Percentiles rank a stretch among this genome's conserved stretches.
Evolutionary conservation across 1,140 invertebrate genomes (phyloP).

Genomic region (Pteromalus puparum): DNA sequence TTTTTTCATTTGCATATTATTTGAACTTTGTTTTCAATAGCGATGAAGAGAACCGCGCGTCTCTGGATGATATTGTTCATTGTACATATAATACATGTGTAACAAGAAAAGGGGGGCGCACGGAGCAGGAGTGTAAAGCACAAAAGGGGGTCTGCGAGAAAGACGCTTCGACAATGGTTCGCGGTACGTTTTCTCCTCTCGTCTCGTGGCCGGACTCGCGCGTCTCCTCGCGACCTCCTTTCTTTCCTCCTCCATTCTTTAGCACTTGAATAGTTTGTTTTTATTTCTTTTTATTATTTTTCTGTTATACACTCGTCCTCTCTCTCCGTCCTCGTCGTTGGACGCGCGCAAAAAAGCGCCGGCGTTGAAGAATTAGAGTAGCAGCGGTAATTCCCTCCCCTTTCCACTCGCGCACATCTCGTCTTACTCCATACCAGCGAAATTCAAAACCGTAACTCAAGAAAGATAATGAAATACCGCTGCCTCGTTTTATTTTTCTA

Average conservation of each 20-base stretch:
- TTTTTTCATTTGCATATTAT: background rate
- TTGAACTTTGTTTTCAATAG: background rate
- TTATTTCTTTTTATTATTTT: background rate
- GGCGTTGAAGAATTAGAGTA: constrained; percentile 44
- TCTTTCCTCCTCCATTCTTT: background rate
- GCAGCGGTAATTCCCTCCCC: background rate
- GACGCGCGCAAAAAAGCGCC: background rate
- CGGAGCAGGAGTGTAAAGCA: background rate
- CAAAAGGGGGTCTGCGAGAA: constrained; percentile 17
- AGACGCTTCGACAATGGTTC: background rate
- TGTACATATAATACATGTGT: background rate
- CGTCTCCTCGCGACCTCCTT: constrained; percentile 19
- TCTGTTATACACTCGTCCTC: constrained; percentile 28
- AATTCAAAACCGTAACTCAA: constrained; percentile 39
- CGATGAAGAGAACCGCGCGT: background rate
- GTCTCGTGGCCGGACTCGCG: background rate
- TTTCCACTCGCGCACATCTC: background rate
- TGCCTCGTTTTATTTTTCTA: background rate
- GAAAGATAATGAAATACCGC: background rate
- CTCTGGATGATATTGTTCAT: background rate
- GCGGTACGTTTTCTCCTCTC: background rate
- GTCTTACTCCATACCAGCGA: background rate
- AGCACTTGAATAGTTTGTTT: background rate
- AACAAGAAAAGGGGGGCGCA: background rate
- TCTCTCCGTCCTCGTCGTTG: constrained; percentile 38